A percentile compares a stretch with the other conserved stretches of the same genome.
These are phyloP conservation scores for Copsychus sechellarum DNA, from an alignment of 2,113 vertebrate species.

Conservation along the genomic window DNA sequence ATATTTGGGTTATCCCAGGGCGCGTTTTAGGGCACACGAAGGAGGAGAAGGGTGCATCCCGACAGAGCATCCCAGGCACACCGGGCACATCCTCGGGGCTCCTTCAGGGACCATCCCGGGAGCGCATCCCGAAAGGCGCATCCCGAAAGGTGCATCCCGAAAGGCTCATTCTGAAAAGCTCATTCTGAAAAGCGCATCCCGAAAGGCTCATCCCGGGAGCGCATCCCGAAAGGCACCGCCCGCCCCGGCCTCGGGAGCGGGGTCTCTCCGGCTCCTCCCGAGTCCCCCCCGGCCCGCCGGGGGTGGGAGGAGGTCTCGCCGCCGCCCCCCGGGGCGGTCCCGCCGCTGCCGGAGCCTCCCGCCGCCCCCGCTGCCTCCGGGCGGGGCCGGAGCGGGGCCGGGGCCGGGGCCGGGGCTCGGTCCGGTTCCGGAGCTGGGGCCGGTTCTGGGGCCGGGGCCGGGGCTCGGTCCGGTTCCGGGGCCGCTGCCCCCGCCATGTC, in stretches of 20 bases:
- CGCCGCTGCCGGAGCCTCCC: neutral
- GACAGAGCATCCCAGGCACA: neutral
- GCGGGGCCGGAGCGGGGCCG: neutral
- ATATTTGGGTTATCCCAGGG: neutral
- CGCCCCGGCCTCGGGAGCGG: neutral
- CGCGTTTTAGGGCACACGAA: fast-evolving
- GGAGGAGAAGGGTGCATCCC: neutral
- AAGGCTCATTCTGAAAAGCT: too few relatives aligned
- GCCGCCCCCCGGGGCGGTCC: neutral
- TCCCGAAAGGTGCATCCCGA: too few relatives aligned
- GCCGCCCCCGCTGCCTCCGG: neutral
- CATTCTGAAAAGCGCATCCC: too few relatives aligned
- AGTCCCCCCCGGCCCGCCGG: neutral
- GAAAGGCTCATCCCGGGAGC: neutral
- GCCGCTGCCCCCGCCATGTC: slow-evolving; percentile 61
- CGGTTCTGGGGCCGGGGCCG: too few relatives aligned
- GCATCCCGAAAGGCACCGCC: neutral
- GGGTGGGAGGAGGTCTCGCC: neutral
- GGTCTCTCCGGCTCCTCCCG: neutral
- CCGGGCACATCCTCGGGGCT: neutral
- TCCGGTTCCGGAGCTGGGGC: neutral
- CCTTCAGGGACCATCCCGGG: neutral
- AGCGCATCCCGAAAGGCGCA: neutral
- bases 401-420: too few relatives aligned
- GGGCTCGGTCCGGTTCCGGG: neutral